These are phyloP conservation scores for Sebastes oblongus DNA, from an alignment of 2,797 vertebrate genomes.

Conservation along the genomic window DNA sequence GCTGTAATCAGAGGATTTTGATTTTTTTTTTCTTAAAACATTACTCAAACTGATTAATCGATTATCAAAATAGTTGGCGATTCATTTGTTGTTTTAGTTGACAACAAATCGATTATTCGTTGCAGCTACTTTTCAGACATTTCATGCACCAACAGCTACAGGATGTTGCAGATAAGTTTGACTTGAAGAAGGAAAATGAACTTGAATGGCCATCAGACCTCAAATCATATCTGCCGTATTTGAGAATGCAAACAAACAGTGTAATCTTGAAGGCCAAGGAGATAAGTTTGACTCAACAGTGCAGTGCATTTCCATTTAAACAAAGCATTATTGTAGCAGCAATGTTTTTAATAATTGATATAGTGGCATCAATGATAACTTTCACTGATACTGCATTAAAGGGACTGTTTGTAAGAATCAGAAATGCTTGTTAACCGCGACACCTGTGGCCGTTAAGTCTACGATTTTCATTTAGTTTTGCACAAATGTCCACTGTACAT, in stretches of 20 bases:
- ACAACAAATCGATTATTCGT: too few species aligned
- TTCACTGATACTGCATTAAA: background rate
- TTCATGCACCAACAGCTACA: background rate
- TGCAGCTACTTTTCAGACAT: background rate
- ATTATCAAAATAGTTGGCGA: too few species aligned
- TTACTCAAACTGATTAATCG: too few species aligned
- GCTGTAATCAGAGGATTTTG: too few species aligned
- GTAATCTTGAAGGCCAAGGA: background rate
- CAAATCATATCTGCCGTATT: background rate
- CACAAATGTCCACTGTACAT: too few species aligned
- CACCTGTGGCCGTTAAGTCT: too few species aligned
- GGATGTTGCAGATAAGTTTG: background rate
- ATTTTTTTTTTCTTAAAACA: too few species aligned
- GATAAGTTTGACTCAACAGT: background rate
- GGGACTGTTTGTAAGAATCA: too few species aligned
- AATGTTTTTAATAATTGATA: background rate
- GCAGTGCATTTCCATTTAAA: background rate
- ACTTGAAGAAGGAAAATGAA: background rate
- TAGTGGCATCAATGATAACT: background rate
- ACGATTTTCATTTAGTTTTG: too few species aligned
- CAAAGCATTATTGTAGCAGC: background rate
- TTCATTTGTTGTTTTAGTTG: too few species aligned
- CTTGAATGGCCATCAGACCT: background rate
- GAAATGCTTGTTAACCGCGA: too few species aligned
- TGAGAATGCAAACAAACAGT: background rate